Conservation (phyloP, 2,797 vertebrate genomes). For the Spatula clypeata region DNA sequence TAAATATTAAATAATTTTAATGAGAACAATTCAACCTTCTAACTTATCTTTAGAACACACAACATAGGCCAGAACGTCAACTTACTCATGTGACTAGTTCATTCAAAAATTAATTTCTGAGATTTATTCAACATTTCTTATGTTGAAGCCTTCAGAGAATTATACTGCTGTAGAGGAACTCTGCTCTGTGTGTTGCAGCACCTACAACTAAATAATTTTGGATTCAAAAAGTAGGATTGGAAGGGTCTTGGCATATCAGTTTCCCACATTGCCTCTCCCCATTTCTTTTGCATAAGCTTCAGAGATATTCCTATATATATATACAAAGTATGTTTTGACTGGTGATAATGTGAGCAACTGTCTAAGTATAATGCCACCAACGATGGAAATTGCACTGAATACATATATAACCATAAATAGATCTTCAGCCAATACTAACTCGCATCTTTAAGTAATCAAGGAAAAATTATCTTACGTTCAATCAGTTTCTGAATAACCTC, state of each 20-base stretch:
- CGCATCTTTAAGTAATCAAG: not conserved
- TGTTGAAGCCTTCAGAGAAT: not conserved
- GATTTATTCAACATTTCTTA: not conserved
- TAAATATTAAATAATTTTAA: not conserved
- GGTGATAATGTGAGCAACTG: not conserved
- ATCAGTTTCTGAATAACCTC: constrained; percentile 94
- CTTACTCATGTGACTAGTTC: not conserved
- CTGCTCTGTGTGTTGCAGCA: not conserved
- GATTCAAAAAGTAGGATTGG: not conserved
- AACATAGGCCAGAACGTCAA: not conserved
- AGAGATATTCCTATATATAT: not conserved
- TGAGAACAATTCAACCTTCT: not conserved
- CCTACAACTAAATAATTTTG: not conserved
- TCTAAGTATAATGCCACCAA: not conserved
- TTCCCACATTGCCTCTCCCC: not conserved
- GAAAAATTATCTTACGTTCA: constrained; percentile 87
- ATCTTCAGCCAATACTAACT: not conserved
- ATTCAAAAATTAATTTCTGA: not conserved
- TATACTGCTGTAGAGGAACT: not conserved
- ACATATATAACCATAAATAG: not conserved
- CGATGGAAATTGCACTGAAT: not conserved
- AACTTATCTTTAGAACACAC: not conserved
- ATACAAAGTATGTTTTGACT: not conserved
- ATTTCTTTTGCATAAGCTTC: not conserved
- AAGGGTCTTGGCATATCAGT: not conserved